phyloP scores from a whole-genome alignment of 2,113 vertebrate genomes.

The Oryzias woworae region DNA sequence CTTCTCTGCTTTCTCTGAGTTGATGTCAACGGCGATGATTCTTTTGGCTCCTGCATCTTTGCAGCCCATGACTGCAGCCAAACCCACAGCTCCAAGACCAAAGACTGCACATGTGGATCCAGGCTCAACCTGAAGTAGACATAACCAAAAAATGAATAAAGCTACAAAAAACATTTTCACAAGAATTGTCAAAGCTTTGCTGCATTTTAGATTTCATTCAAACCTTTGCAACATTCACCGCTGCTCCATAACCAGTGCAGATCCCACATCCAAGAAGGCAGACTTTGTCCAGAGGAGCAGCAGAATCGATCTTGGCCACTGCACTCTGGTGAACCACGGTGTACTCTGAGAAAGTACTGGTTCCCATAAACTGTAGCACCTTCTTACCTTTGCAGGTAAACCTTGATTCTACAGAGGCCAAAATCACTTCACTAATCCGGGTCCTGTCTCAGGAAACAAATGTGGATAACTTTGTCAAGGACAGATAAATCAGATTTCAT shows the following conservation, averaged over 20 bases:
- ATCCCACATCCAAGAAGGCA: conserved; percentile 84
- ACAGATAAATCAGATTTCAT: neutral
- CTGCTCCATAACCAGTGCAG: conserved; percentile 85
- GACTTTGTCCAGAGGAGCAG: conserved; percentile 82
- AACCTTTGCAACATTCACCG: conserved; percentile 83
- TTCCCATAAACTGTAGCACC: conserved; percentile 79
- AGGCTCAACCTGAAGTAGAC: neutral
- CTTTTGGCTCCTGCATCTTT: conserved; percentile 78
- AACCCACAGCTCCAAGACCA: conserved; percentile 84
- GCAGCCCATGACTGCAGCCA: conserved; percentile 85
- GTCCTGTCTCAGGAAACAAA: conserved; percentile 37
- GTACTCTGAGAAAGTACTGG: conserved; percentile 86
- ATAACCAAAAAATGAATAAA: too few relatives aligned
- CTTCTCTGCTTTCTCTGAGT: conserved; percentile 81
- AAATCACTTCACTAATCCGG: conserved; percentile 43
- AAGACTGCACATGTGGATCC: conserved; percentile 84
- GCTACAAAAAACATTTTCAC: too few relatives aligned
- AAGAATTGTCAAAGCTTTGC: too few relatives aligned
- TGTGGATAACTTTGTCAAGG: neutral
- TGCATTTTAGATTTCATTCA: neutral
- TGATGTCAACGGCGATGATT: conserved; percentile 81
- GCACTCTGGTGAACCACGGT: conserved; percentile 78
- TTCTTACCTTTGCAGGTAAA: conserved; percentile 81
- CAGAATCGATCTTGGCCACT: conserved; percentile 76
- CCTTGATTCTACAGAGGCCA: conserved; percentile 73